Percentiles rank a stretch among this genome's conserved stretches.
phyloP scores from a whole-genome alignment of 2,888 invertebrate species.

The Seladonia tumulorum region DNA sequence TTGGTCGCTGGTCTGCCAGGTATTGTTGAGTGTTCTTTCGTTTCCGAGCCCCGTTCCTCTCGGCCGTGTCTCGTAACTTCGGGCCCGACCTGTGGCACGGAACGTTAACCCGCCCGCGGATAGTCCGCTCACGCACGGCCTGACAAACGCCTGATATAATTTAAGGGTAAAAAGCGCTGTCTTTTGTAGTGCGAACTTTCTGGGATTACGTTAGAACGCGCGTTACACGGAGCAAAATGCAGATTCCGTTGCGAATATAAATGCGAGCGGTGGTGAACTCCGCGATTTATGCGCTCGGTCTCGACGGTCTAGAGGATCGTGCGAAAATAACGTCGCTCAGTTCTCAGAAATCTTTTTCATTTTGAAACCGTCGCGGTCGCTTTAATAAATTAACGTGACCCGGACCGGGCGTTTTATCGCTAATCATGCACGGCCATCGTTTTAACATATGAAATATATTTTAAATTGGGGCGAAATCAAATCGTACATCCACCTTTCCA shows the following conservation, averaged over 20 bases:
- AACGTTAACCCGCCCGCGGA: slow-evolving; percentile 36
- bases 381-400: neutral
- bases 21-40: slow-evolving; percentile 38
- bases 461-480: neutral
- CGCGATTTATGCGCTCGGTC: neutral
- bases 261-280: neutral
- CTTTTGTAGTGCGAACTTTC: slow-evolving; percentile 35
- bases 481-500: neutral
- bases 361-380: neutral
- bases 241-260: slow-evolving; percentile 38
- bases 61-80: slow-evolving; percentile 30
- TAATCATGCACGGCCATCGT: neutral
- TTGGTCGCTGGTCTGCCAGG: slow-evolving; percentile 44
- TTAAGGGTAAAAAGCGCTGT: slow-evolving; percentile 54
- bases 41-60: neutral
- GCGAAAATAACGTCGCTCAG: neutral
- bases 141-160: slow-evolving; percentile 64
- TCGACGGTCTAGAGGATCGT: neutral
- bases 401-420: neutral
- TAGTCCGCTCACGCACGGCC: slow-evolving; percentile 55
- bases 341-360: neutral
- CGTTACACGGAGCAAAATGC: slow-evolving; percentile 19
- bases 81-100: slow-evolving; percentile 6
- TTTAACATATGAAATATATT: neutral
- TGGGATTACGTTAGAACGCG: slow-evolving; percentile 35